Conservation (phyloP, 2,888 invertebrate genomes). For the Dichetophora obliterata region DNA sequence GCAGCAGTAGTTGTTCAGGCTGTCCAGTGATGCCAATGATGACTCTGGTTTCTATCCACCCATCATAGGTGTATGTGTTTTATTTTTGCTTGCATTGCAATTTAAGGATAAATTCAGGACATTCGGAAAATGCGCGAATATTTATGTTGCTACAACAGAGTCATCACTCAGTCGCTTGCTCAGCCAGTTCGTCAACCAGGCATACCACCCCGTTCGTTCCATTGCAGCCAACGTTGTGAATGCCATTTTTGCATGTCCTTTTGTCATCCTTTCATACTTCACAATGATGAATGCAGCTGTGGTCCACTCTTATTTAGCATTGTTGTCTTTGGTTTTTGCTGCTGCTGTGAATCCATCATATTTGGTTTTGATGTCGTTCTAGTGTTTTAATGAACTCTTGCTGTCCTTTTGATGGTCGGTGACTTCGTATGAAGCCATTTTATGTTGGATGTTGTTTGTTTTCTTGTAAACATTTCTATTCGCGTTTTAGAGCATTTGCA, state of each 20-base stretch:
- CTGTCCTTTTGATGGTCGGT: background rate
- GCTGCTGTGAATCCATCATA: conserved; percentile 61
- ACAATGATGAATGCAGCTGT: conserved; percentile 43
- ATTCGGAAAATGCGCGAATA: conserved; percentile 49
- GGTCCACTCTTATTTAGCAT: conserved; percentile 29
- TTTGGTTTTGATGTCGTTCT: conserved; percentile 58
- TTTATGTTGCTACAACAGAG: conserved; percentile 55
- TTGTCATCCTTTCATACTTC: conserved; percentile 28
- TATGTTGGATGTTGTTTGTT: conserved; percentile 48
- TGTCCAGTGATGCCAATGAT: background rate
- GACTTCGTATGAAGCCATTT: conserved; percentile 21
- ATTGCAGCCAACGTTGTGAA: conserved; percentile 39
- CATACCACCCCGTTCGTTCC: conserved; percentile 52
- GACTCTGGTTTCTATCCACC: conserved; percentile 15
- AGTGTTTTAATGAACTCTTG: conserved; percentile 59
- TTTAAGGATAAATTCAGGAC: conserved; percentile 38
- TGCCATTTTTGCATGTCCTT: conserved; percentile 43
- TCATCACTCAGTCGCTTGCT: conserved; percentile 54
- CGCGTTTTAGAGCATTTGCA: background rate
- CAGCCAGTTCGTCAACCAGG: conserved; percentile 51
- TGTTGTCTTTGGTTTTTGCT: conserved; percentile 46
- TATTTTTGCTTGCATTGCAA: conserved; percentile 43
- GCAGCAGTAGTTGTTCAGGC: conserved; percentile 10
- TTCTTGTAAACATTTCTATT: conserved; percentile 50
- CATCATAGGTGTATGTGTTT: conserved; percentile 20